Percentiles rank a stretch among this genome's conserved stretches.
Conservation (phyloP, 2,797 vertebrate species). For the Hapalemur alaotrensis region DNA sequence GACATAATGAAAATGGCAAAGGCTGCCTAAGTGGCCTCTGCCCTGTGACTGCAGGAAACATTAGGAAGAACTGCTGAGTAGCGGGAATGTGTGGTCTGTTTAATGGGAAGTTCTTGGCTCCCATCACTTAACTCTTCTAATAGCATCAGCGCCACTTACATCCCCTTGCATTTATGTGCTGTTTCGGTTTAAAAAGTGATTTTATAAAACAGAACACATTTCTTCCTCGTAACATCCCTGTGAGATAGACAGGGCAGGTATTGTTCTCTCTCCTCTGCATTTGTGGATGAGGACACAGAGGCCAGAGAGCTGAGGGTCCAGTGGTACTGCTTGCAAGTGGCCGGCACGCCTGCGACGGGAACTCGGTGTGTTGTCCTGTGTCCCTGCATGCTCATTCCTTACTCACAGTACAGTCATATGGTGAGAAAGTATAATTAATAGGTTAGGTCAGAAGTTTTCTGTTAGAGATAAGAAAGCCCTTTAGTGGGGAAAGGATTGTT, state of each 20-base stretch:
- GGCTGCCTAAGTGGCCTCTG: neutral
- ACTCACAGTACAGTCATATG: neutral
- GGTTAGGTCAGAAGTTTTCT: neutral
- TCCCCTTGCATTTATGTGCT: neutral
- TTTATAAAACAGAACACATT: neutral
- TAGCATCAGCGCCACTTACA: neutral
- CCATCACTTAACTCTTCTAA: neutral
- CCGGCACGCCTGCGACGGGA: neutral
- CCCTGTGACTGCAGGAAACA: neutral
- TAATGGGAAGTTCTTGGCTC: neutral
- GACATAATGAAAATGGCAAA: neutral
- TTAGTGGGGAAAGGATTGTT: neutral
- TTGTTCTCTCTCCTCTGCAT: neutral
- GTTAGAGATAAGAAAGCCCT: neutral
- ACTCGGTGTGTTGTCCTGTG: too few relatives aligned
- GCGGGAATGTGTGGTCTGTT: neutral
- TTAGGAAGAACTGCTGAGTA: neutral
- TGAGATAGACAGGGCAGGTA: neutral
- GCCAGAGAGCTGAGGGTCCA: neutral
- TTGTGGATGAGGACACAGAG: neutral
- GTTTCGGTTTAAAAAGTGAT: conserved; percentile 14
- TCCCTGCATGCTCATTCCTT: neutral
- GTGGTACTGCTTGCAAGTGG: neutral
- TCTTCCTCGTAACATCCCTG: neutral
- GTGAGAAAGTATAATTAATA: neutral